Percentiles rank a stretch among this genome's conserved stretches.
These are phyloP conservation scores for Pollimyrus isidori DNA, from an alignment of 2,113 vertebrate genomes.

Conservation along the genomic window DNA sequence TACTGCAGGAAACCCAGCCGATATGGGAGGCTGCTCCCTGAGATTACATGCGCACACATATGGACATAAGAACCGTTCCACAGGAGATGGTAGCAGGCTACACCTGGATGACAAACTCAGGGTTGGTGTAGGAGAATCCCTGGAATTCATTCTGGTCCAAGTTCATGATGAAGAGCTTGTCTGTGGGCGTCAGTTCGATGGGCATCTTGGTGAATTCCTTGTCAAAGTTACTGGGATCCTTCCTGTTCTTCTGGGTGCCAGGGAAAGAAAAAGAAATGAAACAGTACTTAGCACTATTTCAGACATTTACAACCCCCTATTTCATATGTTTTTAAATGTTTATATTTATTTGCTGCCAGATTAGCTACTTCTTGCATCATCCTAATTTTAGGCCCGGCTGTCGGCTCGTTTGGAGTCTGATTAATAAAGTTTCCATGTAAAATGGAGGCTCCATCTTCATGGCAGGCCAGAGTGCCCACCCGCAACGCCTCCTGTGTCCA, in stretches of 20 bases:
- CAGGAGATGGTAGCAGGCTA: conserved; percentile 46
- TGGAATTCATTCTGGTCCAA: conserved; percentile 98
- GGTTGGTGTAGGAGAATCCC: conserved; percentile 97
- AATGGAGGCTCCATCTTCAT: not conserved
- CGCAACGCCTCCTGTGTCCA: not conserved
- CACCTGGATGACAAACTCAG: conserved; percentile 92
- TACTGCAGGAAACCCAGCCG: not conserved
- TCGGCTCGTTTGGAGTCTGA: not conserved
- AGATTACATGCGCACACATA: conserved; percentile 12
- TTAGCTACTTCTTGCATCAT: not conserved
- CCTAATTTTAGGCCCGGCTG: not conserved
- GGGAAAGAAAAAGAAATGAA: not conserved
- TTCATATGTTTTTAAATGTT: not conserved
- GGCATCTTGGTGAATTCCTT: conserved; percentile 97
- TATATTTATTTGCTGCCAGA: not conserved
- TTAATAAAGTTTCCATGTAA: not conserved
- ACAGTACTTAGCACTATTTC: not conserved
- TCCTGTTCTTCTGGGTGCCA: conserved; percentile 76
- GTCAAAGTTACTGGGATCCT: conserved; percentile 93
- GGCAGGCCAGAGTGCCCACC: not conserved
- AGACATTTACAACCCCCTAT: not conserved
- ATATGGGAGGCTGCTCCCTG: not conserved
- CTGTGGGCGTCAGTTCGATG: conserved; percentile 92
- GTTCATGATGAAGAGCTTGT: conserved; percentile 99
- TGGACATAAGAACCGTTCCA: not conserved